Evolutionary conservation across 1,140 invertebrate genomes (phyloP).

Genomic region (Drosophila mojavensis): DNA sequence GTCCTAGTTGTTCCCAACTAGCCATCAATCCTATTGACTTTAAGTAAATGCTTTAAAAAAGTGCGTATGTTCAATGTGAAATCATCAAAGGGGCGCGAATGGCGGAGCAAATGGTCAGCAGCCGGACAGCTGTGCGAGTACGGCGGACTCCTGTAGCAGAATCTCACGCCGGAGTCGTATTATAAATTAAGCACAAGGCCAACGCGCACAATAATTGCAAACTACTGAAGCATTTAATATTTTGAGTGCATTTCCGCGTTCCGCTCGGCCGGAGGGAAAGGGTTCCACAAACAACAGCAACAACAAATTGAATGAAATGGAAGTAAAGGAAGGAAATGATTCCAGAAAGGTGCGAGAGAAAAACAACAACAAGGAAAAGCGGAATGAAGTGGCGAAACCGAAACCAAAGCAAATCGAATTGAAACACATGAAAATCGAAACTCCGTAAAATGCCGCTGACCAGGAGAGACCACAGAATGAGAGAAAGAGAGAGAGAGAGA

Average conservation of each 20-base stretch:
- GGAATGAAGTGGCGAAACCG: conserved; percentile 19
- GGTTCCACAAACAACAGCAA: not conserved
- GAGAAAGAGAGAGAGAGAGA: conserved; percentile 2
- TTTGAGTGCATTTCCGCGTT: conserved; percentile 81
- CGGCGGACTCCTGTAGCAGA: conserved; percentile 11
- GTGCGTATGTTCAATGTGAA: not conserved
- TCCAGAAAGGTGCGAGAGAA: not conserved
- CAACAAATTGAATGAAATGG: conserved; percentile 23
- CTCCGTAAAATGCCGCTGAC: conserved; percentile 32
- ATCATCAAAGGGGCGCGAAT: not conserved
- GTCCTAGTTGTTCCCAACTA: too few relatives aligned
- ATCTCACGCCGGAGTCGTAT: conserved; percentile 40
- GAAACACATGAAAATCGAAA: conserved; percentile 69
- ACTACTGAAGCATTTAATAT: conserved; percentile 82
- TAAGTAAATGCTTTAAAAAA: not conserved
- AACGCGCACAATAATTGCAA: conserved; percentile 72
- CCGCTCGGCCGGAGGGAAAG: conserved; percentile 29
- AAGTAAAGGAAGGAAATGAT: not conserved
- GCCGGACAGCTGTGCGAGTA: conserved; percentile 23
- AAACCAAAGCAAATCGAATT: conserved; percentile 47
- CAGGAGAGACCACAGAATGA: not conserved
- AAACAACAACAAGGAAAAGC: conserved; percentile 11
- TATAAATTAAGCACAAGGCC: conserved; percentile 76
- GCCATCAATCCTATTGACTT: conserved; percentile 58
- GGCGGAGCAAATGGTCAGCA: not conserved